Percentiles rank a stretch among this genome's conserved stretches.
Evolutionary conservation across 2,888 invertebrate species (phyloP).

Genomic region (Hoplodrina blanda): DNA sequence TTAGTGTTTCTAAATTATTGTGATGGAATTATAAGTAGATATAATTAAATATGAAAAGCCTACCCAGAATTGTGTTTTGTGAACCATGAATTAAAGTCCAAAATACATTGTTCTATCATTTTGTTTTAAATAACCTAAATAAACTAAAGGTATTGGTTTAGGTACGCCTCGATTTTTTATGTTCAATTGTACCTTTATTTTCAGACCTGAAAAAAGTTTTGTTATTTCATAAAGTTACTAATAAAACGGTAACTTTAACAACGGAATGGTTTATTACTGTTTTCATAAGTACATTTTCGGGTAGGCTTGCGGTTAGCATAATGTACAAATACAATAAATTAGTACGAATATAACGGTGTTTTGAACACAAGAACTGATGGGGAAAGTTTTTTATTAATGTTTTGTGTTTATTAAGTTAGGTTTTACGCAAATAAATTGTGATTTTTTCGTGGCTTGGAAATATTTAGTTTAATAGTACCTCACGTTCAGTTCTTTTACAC

Average conservation of each 20-base stretch:
- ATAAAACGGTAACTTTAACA: conserved; percentile 41
- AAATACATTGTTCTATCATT: neutral
- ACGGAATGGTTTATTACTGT: conserved; percentile 47
- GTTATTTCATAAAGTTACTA: conserved; percentile 46
- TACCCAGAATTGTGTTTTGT: conserved; percentile 35
- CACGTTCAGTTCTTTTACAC: neutral
- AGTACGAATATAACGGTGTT: conserved; percentile 60
- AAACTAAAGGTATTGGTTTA: conserved; percentile 2
- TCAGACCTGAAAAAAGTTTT: conserved; percentile 24
- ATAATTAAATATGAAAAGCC: conserved; percentile 22
- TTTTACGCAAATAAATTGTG: conserved; percentile 40
- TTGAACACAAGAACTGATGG: conserved; percentile 63
- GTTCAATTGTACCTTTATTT: conserved; percentile 17
- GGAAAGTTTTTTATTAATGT: conserved; percentile 46
- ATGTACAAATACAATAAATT: conserved; percentile 63
- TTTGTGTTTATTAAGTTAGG: conserved; percentile 41
- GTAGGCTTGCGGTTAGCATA: conserved; percentile 47
- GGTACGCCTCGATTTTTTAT: neutral
- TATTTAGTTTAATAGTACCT: conserved; percentile 12
- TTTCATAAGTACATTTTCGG: conserved; percentile 53
- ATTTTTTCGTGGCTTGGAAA: conserved; percentile 25
- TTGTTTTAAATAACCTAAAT: conserved; percentile 3
- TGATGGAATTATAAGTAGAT: conserved; percentile 51
- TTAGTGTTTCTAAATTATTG: conserved; percentile 60
- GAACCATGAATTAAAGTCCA: neutral